A percentile compares a stretch with the other conserved stretches of the same genome.
Conservation (phyloP, 2,888 invertebrate species). For the Lutraria lutraria region DNA sequence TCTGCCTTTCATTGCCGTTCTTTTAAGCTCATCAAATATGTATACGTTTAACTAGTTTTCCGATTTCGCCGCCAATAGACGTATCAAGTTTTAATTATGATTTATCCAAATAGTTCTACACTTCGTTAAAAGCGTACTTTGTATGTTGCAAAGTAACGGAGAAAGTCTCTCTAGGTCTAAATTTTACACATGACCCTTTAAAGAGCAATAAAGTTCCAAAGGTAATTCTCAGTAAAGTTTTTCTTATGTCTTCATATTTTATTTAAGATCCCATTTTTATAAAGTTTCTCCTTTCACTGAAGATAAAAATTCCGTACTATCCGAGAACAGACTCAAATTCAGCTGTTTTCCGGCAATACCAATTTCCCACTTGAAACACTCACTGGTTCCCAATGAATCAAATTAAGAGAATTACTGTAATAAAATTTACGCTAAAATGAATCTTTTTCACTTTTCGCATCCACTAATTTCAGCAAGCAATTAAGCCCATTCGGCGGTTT, state of each 20-base stretch:
- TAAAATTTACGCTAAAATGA: background rate
- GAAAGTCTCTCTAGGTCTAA: too few relatives aligned
- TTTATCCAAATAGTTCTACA: background rate
- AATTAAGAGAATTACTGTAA: background rate
- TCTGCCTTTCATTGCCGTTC: background rate
- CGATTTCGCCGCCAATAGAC: background rate
- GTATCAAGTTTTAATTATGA: conserved; percentile 3
- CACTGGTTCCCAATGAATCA: background rate
- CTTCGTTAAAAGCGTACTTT: background rate
- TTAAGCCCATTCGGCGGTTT: conserved; percentile 1
- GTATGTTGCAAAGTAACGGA: background rate
- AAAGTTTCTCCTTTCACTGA: background rate
- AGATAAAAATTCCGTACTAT: background rate
- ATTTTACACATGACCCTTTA: too few relatives aligned
- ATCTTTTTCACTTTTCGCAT: background rate
- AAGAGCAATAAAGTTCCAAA: background rate
- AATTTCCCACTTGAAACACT: background rate
- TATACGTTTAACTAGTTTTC: background rate
- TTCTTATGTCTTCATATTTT: background rate
- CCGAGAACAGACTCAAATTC: background rate
- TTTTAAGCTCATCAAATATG: conserved; percentile 5
- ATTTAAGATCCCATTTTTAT: too few relatives aligned
- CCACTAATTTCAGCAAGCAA: conserved; percentile 23
- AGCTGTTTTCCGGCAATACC: background rate
- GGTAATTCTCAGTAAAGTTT: background rate